phyloP scores from a whole-genome alignment of 35 echinoderm and acorn worm species.

The Holothuria glaberrima region DNA sequence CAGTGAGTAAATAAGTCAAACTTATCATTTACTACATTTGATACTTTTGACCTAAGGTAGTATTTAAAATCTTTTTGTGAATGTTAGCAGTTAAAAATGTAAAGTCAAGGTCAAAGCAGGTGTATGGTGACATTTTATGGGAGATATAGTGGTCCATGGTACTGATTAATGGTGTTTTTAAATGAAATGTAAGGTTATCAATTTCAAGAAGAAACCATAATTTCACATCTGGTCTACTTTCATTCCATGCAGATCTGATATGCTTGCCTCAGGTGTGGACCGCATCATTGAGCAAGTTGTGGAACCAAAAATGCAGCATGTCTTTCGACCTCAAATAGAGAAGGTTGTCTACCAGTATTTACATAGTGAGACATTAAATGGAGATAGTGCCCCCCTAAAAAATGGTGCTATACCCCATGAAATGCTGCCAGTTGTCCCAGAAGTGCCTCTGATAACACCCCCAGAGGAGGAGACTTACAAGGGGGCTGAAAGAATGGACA shows the following conservation, averaged over 20 bases:
- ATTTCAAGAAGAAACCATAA: too few relatives aligned
- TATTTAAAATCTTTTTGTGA: not conserved
- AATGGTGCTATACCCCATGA: constrained; percentile 40
- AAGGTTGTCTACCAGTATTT: constrained; percentile 77
- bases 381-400: not conserved
- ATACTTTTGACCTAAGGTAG: not conserved
- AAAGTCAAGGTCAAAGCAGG: too few relatives aligned
- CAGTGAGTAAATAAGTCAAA: constrained; percentile 71
- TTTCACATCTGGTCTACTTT: too few relatives aligned
- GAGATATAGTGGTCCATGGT: too few relatives aligned
- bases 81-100: not conserved
- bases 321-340: constrained; percentile 94
- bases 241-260: constrained; percentile 73
- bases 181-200: too few relatives aligned
- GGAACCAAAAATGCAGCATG: constrained; percentile 91
- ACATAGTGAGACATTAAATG: constrained; percentile 47
- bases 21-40: not conserved
- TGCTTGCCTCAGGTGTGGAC: constrained; percentile 91
- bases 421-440: not conserved
- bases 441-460: constrained; percentile 20
- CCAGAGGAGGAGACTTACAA: not conserved
- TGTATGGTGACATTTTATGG: too few relatives aligned
- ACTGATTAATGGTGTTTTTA: too few relatives aligned
- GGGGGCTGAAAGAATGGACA: not conserved
- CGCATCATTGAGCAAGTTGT: constrained; percentile 97